phyloP scores from a whole-genome alignment of 2,113 vertebrate species.

The Syrrhaptes paradoxus region DNA sequence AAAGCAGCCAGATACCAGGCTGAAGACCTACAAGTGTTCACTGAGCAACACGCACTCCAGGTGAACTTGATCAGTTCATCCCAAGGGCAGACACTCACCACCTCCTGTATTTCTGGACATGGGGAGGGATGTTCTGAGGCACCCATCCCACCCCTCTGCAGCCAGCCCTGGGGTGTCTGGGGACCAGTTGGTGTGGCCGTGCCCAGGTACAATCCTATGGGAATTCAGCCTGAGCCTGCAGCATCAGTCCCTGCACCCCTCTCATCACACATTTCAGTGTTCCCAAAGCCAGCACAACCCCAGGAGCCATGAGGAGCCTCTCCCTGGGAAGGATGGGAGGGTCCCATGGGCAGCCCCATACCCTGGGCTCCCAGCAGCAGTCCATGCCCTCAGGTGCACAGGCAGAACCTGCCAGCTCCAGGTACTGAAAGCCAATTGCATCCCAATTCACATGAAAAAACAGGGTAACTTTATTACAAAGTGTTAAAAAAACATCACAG shows the following conservation, averaged over 20 bases:
- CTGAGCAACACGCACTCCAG: rapidly evolving
- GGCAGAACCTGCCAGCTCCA: background rate
- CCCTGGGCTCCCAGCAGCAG: background rate
- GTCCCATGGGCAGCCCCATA: background rate
- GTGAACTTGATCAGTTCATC: background rate
- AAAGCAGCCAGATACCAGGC: background rate
- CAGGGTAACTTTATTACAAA: slow-evolving; percentile 6
- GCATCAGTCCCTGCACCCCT: background rate
- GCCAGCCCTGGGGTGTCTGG: background rate
- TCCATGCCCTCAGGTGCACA: background rate
- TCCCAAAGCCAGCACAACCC: background rate
- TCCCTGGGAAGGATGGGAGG: background rate
- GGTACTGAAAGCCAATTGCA: background rate
- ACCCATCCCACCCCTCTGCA: background rate
- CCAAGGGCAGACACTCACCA: background rate
- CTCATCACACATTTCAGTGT: background rate
- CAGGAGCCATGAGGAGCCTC: background rate
- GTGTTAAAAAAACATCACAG: rapidly evolving
- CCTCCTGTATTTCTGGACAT: background rate
- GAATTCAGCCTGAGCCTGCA: background rate
- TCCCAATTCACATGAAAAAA: background rate
- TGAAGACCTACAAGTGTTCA: rapidly evolving
- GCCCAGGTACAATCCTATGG: too few species aligned
- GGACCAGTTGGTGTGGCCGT: background rate
- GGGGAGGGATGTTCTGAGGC: background rate